phyloP scores from a whole-genome alignment of 2,113 vertebrate species.

The Anthoscopus minutus region DNA sequence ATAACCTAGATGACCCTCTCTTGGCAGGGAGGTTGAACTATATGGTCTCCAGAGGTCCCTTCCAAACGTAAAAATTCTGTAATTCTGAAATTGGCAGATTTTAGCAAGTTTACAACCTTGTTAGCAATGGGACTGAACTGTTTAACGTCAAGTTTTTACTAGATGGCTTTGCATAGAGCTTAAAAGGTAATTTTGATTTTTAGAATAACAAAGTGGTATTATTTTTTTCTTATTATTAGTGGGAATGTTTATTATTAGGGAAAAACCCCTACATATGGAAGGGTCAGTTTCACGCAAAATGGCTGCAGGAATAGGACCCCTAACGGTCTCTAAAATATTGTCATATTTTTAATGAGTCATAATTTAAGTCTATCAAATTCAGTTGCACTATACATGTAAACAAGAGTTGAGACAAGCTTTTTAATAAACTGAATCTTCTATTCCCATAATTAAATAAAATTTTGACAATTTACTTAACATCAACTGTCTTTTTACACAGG shows the following conservation, averaged over 20 bases:
- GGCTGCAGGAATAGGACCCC: not conserved
- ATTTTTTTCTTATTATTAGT: not conserved
- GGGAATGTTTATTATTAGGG: not conserved
- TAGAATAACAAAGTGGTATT: not conserved
- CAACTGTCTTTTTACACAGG: fast-evolving
- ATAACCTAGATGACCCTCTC: not conserved
- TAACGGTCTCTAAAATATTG: not conserved
- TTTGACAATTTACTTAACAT: not conserved
- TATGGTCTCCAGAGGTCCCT: not conserved
- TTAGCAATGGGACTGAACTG: not conserved
- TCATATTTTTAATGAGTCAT: not conserved
- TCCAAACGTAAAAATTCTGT: not conserved
- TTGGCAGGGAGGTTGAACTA: fast-evolving
- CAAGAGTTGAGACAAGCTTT: not conserved
- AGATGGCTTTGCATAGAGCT: not conserved
- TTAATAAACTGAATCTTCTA: not conserved
- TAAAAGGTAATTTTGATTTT: not conserved
- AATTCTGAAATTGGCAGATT: not conserved
- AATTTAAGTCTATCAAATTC: not conserved
- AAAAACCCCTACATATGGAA: not conserved
- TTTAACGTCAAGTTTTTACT: not conserved
- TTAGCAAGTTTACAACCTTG: not conserved
- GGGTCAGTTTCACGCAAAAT: not conserved
- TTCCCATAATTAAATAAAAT: not conserved
- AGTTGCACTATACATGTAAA: not conserved